Evolutionary conservation across 2,888 invertebrate genomes (phyloP).

Genomic region (Pollenia labialis): DNA sequence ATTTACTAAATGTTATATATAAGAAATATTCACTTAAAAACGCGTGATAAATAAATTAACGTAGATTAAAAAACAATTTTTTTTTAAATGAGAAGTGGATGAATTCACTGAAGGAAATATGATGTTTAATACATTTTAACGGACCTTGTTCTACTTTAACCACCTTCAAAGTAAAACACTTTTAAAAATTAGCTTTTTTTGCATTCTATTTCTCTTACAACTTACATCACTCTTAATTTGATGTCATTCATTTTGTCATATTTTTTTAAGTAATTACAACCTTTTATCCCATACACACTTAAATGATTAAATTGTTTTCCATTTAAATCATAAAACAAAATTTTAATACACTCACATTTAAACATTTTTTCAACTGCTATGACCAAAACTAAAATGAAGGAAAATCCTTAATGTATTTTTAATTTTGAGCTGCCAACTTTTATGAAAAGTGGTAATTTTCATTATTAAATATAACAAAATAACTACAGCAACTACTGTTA

Average conservation of each 20-base stretch:
- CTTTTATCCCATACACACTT: not conserved
- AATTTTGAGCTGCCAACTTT: slow-evolving; percentile 71
- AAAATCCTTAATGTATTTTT: slow-evolving; percentile 71
- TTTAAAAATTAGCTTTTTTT: not conserved
- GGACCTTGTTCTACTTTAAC: too few relatives aligned
- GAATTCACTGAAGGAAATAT: too few relatives aligned
- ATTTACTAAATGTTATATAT: too few relatives aligned
- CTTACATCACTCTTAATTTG: not conserved
- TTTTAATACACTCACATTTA: slow-evolving; percentile 41
- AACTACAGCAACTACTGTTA: slow-evolving; percentile 43
- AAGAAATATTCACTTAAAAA: too few relatives aligned
- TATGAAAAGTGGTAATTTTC: slow-evolving; percentile 71
- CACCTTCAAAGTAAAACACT: not conserved
- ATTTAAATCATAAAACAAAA: slow-evolving; percentile 11
- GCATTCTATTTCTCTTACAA: not conserved
- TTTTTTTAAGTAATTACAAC: slow-evolving; percentile 31
- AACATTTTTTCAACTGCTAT: slow-evolving; percentile 36
- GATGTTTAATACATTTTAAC: too few relatives aligned
- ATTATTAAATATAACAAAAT: slow-evolving; percentile 64
- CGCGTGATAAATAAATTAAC: too few relatives aligned
- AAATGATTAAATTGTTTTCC: not conserved
- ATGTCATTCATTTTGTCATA: slow-evolving; percentile 22
- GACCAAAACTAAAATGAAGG: slow-evolving; percentile 12
- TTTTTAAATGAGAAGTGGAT: too few relatives aligned
- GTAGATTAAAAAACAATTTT: too few relatives aligned